Evolutionary conservation across 1,140 invertebrate genomes (phyloP), one percentile per base, ranked within the genome.

Genomic region (Drosophila nasuta): DNA sequence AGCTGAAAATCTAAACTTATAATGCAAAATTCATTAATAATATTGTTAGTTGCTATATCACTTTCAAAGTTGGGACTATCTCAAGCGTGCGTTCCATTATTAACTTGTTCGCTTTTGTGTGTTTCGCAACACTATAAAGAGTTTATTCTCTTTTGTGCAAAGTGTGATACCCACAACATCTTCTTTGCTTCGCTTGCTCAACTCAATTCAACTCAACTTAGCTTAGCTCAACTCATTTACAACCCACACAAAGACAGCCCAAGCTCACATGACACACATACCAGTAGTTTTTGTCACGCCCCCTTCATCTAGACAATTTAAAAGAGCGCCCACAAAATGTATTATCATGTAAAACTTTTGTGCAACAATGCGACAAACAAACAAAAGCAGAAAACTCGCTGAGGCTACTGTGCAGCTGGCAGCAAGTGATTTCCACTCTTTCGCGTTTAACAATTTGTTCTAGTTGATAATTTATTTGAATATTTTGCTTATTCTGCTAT

Each of bases 391-490:
- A 56, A 48, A 79, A 71, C 43, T 71, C 38, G 58, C 51, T 8
- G 57, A 41, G 33, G 79, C 82, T 77, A 82, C 82, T 87, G 82
- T 82, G 81, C 82, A 86, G 76, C 79, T 83, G 80, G 28, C 46
- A 66, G 28, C 46, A 66, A 65, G 58, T 45, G 46, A 49, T 67
- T 8, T 15, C 13, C 11, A 10, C n/a, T 15, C 46, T 8, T 8
- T 15, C 8, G 63, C 63, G 30, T 46, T 33, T 49, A 46, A 51
- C 41, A 70, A 79, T 82, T 82, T 87, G 82, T 88, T 87, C 83
- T 87, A 79, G 72, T 87, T 87, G 76, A 87, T 87, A 87, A 87
- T 87, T 87, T 87, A 87, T 87, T 87, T 87, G 83, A 88, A 88
- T 88, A 88, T 87, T 87, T 88, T 74, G 72, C 72, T 74, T 87